Evolutionary conservation across 2,888 invertebrate genomes (phyloP).

Genomic region (Cryptus armator): DNA sequence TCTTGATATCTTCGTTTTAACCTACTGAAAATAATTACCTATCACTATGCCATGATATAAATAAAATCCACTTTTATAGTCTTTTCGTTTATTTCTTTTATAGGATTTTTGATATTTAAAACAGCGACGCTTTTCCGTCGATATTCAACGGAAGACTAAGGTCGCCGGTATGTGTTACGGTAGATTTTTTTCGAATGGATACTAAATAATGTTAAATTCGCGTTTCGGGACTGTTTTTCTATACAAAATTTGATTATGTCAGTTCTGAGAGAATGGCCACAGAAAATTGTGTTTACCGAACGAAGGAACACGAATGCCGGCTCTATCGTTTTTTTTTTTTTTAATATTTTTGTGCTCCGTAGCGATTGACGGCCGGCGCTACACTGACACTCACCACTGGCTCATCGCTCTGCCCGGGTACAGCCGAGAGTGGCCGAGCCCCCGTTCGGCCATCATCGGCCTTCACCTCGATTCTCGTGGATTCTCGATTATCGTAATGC

Average conservation of each 20-base stretch:
- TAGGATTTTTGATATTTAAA: no score
- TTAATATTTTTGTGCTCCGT: constrained; percentile 19
- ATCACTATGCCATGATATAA: background rate
- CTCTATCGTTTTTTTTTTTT: background rate
- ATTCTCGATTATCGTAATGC: constrained; percentile 22
- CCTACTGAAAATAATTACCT: background rate
- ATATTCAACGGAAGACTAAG: background rate
- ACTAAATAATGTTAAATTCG: background rate
- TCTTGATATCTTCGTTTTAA: background rate
- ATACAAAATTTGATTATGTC: background rate
- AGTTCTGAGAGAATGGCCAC: constrained; percentile 1
- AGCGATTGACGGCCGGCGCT: constrained; percentile 67
- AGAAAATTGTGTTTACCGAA: constrained; percentile 48
- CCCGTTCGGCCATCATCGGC: constrained; percentile 38
- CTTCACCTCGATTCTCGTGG: constrained; percentile 18
- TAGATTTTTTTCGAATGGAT: background rate
- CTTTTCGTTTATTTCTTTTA: background rate
- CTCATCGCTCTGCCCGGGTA: constrained; percentile 58
- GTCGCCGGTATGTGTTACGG: background rate
- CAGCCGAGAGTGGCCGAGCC: constrained; percentile 55
- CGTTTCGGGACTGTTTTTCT: background rate
- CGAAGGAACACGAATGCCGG: constrained; percentile 43
- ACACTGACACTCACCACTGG: constrained; percentile 61
- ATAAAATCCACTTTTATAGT: background rate
- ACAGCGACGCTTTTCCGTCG: background rate